phyloP scores from a whole-genome alignment of 1,140 invertebrate genomes.

The Drosophila nasuta region DNA sequence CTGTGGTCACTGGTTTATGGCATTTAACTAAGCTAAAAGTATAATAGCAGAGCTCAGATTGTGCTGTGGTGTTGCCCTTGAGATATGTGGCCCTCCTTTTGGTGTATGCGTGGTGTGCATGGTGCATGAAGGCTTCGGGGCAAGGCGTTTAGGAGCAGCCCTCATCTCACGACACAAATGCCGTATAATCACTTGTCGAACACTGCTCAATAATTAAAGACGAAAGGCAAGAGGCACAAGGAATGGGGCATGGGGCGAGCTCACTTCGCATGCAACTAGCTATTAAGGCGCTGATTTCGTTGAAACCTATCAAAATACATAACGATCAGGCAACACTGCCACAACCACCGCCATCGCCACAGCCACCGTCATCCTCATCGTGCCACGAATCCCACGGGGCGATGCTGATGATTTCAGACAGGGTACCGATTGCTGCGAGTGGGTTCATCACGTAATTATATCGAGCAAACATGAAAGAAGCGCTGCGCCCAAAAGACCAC shows the following conservation, averaged over 20 bases:
- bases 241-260: slow-evolving; percentile 23
- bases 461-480: slow-evolving; percentile 78
- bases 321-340: slow-evolving; percentile 65
- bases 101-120: slow-evolving; percentile 12
- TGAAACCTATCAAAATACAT: slow-evolving; percentile 83
- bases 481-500: slow-evolving; percentile 43
- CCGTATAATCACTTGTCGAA: slow-evolving; percentile 81
- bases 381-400: slow-evolving; percentile 22
- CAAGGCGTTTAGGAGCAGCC: slow-evolving; percentile 37
- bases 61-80: slow-evolving; percentile 58
- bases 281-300: slow-evolving; percentile 77
- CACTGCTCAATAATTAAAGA: slow-evolving; percentile 77
- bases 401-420: slow-evolving; percentile 76
- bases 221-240: background rate
- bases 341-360: slow-evolving; percentile 8
- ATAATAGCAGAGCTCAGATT: slow-evolving; percentile 54
- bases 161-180: slow-evolving; percentile 74
- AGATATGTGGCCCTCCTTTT: slow-evolving; percentile 24
- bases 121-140: slow-evolving; percentile 22
- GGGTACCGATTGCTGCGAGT: slow-evolving; percentile 36
- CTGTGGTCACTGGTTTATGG: slow-evolving; percentile 32
- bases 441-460: slow-evolving; percentile 68
- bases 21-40: slow-evolving; percentile 58
- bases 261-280: slow-evolving; percentile 66
- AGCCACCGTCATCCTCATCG: background rate